These are phyloP conservation scores for Resseliella maxima DNA, from an alignment of 2,888 invertebrate genomes.

Conservation along the genomic window DNA sequence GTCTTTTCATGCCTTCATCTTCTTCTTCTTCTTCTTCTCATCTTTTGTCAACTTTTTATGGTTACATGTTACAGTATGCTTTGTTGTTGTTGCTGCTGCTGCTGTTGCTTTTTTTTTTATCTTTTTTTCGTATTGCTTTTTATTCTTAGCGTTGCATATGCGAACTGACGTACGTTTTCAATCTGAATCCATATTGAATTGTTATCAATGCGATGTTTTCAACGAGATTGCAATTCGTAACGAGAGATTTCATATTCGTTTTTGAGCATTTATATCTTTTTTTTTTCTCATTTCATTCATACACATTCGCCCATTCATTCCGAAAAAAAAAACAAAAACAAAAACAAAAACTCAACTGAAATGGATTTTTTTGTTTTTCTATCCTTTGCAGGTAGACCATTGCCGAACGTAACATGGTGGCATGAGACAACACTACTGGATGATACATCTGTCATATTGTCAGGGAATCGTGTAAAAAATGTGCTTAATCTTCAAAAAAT, in stretches of 20 bases:
- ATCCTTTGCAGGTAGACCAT: slow-evolving; percentile 72
- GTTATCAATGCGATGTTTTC: not conserved
- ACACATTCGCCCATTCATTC: not conserved
- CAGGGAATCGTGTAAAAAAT: slow-evolving; percentile 75
- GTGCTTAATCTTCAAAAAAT: slow-evolving; percentile 73
- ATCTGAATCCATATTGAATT: slow-evolving; percentile 41
- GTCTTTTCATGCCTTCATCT: not conserved
- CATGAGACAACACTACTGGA: slow-evolving; percentile 74
- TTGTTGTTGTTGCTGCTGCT: not conserved
- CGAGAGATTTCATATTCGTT: no score
- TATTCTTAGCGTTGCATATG: not conserved
- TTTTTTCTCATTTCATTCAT: no score
- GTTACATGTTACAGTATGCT: no score
- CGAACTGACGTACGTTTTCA: slow-evolving; percentile 33
- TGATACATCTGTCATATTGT: slow-evolving; percentile 71
- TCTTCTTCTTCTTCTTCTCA: not conserved
- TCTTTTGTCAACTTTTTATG: not conserved
- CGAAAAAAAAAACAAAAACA: no score
- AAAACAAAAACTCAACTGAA: no score
- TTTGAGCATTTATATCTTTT: no score
- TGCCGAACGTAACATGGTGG: slow-evolving; percentile 76
- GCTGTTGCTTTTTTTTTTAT: not conserved
- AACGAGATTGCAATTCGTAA: not conserved
- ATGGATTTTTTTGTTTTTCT: no score
- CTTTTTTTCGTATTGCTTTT: not conserved